A percentile compares a stretch with the other conserved stretches of the same genome.
Conservation (phyloP, 2,888 invertebrate species). For the Lochmaea crataegi region DNA sequence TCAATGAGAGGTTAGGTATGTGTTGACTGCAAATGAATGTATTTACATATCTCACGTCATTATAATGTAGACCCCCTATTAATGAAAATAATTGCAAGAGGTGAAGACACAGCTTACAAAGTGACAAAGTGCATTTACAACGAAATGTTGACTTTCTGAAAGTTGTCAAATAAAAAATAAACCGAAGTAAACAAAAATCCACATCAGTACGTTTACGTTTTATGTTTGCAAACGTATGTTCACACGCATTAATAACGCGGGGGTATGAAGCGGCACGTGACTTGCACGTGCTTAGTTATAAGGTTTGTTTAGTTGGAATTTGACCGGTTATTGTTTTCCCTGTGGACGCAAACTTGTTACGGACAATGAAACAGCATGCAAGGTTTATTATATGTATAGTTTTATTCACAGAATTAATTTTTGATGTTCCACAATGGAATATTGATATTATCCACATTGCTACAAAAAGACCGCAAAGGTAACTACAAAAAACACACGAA, state of each 20-base stretch:
- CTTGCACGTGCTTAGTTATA: neutral
- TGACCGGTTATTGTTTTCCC: constrained; percentile 10
- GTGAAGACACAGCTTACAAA: neutral
- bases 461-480: too few species aligned
- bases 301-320: constrained; percentile 8
- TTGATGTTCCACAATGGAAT: too few species aligned
- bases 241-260: neutral
- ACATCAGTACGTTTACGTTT: constrained; percentile 6
- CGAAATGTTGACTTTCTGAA: constrained; percentile 4
- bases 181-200: constrained; percentile 11
- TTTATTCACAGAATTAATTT: too few species aligned
- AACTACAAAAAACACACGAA: too few species aligned
- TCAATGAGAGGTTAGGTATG: too few species aligned
- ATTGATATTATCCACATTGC: too few species aligned
- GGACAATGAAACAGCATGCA: constrained; percentile 13
- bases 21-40: neutral
- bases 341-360: constrained; percentile 4
- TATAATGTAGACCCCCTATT: neutral
- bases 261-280: constrained; percentile 1
- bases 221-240: constrained; percentile 11
- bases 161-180: constrained; percentile 4
- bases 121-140: neutral
- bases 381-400: neutral
- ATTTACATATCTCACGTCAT: constrained; percentile 1
- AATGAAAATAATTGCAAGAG: neutral